phyloP scores from a whole-genome alignment of 2,797 vertebrate species.

The Sternarchorhynchus goeldii region DNA sequence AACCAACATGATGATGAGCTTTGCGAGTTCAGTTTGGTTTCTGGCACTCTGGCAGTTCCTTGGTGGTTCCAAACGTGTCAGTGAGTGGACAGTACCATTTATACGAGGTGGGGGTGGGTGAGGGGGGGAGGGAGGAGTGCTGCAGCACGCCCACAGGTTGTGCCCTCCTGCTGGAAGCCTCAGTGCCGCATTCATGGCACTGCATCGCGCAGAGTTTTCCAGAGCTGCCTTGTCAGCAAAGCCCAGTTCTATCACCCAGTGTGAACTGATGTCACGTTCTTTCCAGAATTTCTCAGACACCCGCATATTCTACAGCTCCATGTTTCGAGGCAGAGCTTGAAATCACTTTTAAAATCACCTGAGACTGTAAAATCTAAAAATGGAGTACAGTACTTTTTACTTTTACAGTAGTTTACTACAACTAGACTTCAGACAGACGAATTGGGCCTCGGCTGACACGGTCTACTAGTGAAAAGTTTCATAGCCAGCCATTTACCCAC shows the following conservation, averaged over 20 bases:
- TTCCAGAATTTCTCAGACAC: slow-evolving; percentile 44
- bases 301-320: slow-evolving; percentile 30
- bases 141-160: slow-evolving; percentile 34
- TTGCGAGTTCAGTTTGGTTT: neutral
- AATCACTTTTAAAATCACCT: slow-evolving; percentile 5
- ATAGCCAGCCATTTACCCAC: neutral
- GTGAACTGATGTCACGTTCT: slow-evolving; percentile 29
- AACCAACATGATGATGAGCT: neutral
- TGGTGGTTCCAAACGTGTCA: slow-evolving; percentile 4
- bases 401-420: too few relatives aligned
- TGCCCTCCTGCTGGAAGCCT: slow-evolving; percentile 58
- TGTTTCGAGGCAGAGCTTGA: neutral
- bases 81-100: slow-evolving; percentile 6
- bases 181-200: slow-evolving; percentile 60
- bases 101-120: too few relatives aligned
- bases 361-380: too few relatives aligned
- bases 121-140: neutral
- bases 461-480: neutral
- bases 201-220: slow-evolving; percentile 57
- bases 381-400: too few relatives aligned
- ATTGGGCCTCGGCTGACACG: neutral
- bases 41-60: neutral
- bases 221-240: slow-evolving; percentile 67
- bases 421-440: too few relatives aligned
- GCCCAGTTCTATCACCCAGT: slow-evolving; percentile 37